Evolutionary conservation across 1,140 invertebrate species (phyloP), one percentile per base, ranked within the genome.

Genomic region (Drosophila ananassae): DNA sequence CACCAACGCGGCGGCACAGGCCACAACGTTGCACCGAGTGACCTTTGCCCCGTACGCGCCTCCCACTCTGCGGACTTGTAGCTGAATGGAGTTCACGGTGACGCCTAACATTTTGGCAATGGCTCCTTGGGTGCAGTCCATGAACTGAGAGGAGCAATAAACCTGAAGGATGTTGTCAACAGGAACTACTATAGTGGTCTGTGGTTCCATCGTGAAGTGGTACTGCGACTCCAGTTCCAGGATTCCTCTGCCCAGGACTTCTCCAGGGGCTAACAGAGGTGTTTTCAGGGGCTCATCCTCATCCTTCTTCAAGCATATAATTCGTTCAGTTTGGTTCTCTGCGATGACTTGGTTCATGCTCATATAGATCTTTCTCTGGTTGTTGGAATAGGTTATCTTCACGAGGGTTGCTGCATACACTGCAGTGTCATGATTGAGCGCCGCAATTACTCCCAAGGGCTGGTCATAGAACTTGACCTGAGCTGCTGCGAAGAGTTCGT

Each of bases 31-130:
- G 5, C 92, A 80, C 12, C 95, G 92, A 1, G 93, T 93, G 17
- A 95, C 93, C 91, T 96, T 95, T 12, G 93, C 92, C 1, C 95
- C 96, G 71, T 96, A 97, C 1, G 91, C 95, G 22, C 96, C 96
- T 0, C 96, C 96, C 0, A 96, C 46, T 25, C 96, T 92, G 48
- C 94, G 93, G 0, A 96, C 93, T 68, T 93, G 91, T 0, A 96
- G 76, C 37, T 95, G 93, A 12, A 96, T 93, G 17, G 94, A 95
- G 87, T 92, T 93, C 48, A 92, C 90, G 7, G 79, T 84, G 4
- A 93, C 78, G 9, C 84, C 75, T 5, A 97, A 91, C 64, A 93
- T 92, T 7, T 93, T 85, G 0, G 95, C 93, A 21, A 96, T 93
- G 1, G 93, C 92, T 12, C 91, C 82, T 89, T 97, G 95, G 0